These are phyloP conservation scores for Ochotona princeps DNA, from an alignment of 2,113 vertebrate genomes.

Conservation along the genomic window DNA sequence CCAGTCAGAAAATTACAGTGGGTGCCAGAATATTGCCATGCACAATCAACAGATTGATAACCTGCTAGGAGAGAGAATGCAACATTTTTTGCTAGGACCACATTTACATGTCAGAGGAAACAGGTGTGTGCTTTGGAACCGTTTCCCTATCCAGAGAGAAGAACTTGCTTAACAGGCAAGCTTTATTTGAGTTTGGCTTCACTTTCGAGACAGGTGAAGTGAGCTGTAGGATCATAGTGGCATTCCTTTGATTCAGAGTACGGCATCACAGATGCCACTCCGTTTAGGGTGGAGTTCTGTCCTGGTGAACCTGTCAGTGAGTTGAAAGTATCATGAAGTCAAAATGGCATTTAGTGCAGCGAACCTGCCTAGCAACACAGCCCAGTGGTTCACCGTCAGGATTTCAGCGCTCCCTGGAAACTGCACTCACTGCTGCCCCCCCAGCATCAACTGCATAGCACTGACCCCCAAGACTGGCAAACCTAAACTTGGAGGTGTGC, in stretches of 20 bases:
- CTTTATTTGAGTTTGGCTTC: conserved; percentile 28
- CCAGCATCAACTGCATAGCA: no score
- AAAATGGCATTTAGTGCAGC: no score
- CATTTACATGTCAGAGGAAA: conserved; percentile 48
- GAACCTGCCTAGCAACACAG: no score
- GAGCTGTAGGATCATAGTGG: not conserved
- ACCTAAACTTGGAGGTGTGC: no score
- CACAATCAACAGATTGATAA: not conserved
- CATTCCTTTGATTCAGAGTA: not conserved
- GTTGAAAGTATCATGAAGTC: no score
- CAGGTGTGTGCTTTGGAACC: conserved; percentile 46
- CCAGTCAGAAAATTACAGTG: conserved; percentile 30
- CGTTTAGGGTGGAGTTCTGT: no score
- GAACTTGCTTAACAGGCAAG: conserved; percentile 6
- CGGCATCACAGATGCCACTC: not conserved
- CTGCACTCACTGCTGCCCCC: no score
- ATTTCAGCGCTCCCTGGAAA: no score
- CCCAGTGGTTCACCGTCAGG: no score
- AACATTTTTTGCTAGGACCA: conserved; percentile 12
- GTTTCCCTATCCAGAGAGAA: conserved; percentile 25
- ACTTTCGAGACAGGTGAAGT: conserved; percentile 6
- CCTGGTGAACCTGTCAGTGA: no score
- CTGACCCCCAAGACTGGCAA: no score
- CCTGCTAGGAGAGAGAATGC: conserved; percentile 33
- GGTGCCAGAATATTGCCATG: not conserved